A percentile compares a stretch with the other conserved stretches of the same genome.
These are phyloP conservation scores for Megamerina dolium DNA, from an alignment of 2,888 invertebrate species.

Conservation along the genomic window DNA sequence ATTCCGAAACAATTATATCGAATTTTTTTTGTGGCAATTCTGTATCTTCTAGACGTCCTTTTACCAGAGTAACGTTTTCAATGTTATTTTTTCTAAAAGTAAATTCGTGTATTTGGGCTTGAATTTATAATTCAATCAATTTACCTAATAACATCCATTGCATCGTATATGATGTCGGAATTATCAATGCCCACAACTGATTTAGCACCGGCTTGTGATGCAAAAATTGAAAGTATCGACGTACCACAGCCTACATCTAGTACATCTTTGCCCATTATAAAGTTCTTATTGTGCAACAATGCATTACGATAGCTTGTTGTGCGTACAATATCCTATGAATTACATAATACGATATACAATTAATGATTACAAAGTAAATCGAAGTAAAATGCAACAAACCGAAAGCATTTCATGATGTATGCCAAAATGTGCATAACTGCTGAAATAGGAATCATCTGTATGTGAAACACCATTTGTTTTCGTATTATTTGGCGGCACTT, in stretches of 20 bases:
- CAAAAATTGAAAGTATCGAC: slow-evolving; percentile 96
- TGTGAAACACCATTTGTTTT: slow-evolving; percentile 48
- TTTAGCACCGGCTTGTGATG: slow-evolving; percentile 87
- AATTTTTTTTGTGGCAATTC: slow-evolving; percentile 66
- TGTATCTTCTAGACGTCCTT: slow-evolving; percentile 82
- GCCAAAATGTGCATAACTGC: slow-evolving; percentile 81
- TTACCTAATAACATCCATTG: slow-evolving; percentile 87
- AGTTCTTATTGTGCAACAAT: slow-evolving; percentile 64
- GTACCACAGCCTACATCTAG: slow-evolving; percentile 98
- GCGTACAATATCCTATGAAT: slow-evolving; percentile 65
- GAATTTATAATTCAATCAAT: slow-evolving; percentile 5
- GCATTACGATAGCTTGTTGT: slow-evolving; percentile 85
- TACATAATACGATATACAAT: slow-evolving; percentile 21
- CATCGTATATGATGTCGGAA: slow-evolving; percentile 92
- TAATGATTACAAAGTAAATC: slow-evolving; percentile 2
- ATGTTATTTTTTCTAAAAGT: slow-evolving; percentile 45
- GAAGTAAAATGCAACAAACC: slow-evolving; percentile 45
- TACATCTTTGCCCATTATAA: slow-evolving; percentile 67
- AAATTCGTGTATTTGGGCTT: no score
- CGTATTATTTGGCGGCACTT: slow-evolving; percentile 5
- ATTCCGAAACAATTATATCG: slow-evolving; percentile 92
- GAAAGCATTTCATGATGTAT: slow-evolving; percentile 94
- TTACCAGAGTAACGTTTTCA: slow-evolving; percentile 67
- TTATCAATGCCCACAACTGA: slow-evolving; percentile 91
- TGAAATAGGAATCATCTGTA: slow-evolving; percentile 72